Conservation (phyloP, 2,888 invertebrate species). For the Lamproptera curius region DNA sequence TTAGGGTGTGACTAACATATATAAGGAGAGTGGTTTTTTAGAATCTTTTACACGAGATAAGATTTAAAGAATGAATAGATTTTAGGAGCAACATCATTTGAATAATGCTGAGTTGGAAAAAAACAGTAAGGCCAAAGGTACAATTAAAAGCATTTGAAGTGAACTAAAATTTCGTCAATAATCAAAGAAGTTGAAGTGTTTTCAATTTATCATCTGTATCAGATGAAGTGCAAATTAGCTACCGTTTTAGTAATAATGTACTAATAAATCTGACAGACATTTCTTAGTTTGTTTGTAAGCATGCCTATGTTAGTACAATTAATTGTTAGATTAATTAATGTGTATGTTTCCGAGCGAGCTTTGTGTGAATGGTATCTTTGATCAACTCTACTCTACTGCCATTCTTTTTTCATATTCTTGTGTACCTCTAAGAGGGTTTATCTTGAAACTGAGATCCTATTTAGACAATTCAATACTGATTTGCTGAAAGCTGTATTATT, state of each 20-base stretch:
- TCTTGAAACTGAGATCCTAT: background rate
- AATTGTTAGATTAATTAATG: slow-evolving; percentile 60
- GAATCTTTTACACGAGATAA: slow-evolving; percentile 8
- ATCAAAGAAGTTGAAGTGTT: slow-evolving; percentile 57
- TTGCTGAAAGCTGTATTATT: background rate
- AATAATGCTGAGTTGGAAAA: background rate
- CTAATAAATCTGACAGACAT: slow-evolving; percentile 61
- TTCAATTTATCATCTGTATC: slow-evolving; percentile 70
- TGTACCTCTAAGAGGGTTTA: slow-evolving; percentile 6
- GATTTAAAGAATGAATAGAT: background rate
- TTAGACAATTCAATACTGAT: background rate
- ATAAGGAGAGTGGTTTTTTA: slow-evolving; percentile 16
- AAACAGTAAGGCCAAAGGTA: slow-evolving; percentile 6
- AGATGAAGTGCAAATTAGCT: slow-evolving; percentile 72
- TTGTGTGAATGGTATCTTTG: slow-evolving; percentile 43
- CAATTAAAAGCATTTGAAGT: slow-evolving; percentile 12
- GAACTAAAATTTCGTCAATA: slow-evolving; percentile 55
- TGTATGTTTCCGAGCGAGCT: slow-evolving; percentile 61
- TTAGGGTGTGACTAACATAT: slow-evolving; percentile 42
- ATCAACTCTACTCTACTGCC: slow-evolving; percentile 18
- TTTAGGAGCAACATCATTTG: background rate
- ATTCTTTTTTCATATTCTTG: slow-evolving; percentile 4
- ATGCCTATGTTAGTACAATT: slow-evolving; percentile 77
- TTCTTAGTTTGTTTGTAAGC: slow-evolving; percentile 59
- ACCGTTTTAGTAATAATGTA: slow-evolving; percentile 57